A percentile compares a stretch with the other conserved stretches of the same genome.
Conservation (phyloP, 2,888 invertebrate genomes). For the Polyommatus iphigenia region DNA sequence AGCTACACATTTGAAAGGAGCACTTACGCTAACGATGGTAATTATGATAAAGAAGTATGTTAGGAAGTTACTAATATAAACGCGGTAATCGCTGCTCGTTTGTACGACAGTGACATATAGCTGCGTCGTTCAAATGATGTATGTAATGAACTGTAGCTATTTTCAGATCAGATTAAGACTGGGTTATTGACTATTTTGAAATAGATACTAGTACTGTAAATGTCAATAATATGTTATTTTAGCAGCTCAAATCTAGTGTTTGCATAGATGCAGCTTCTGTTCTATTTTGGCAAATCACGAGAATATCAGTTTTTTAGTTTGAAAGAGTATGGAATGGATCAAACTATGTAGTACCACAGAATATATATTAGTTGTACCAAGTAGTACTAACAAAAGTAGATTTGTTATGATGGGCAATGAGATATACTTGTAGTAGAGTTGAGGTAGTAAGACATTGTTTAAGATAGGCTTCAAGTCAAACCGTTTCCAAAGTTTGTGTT, state of each 20-base stretch:
- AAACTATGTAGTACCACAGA: too few relatives aligned
- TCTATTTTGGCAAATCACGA: too few relatives aligned
- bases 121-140: constrained; percentile 1
- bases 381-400: too few relatives aligned
- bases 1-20: neutral
- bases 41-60: constrained; percentile 28
- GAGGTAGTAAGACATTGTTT: neutral
- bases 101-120: constrained; percentile 8
- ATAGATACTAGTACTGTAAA: neutral
- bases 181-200: constrained; percentile 7
- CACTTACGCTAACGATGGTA: constrained; percentile 16
- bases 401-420: too few relatives aligned
- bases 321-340: too few relatives aligned
- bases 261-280: neutral
- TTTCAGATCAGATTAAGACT: neutral
- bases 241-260: neutral
- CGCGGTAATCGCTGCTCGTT: constrained; percentile 13
- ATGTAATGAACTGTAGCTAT: constrained; percentile 2
- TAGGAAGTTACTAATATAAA: constrained; percentile 12
- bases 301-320: too few relatives aligned
- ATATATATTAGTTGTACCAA: too few relatives aligned
- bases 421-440: too few relatives aligned
- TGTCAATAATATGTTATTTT: neutral
- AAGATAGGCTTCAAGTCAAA: neutral
- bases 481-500: neutral